Conservation (phyloP, 2,797 vertebrate genomes). For the Microctenopoma steveboyesi region DNA sequence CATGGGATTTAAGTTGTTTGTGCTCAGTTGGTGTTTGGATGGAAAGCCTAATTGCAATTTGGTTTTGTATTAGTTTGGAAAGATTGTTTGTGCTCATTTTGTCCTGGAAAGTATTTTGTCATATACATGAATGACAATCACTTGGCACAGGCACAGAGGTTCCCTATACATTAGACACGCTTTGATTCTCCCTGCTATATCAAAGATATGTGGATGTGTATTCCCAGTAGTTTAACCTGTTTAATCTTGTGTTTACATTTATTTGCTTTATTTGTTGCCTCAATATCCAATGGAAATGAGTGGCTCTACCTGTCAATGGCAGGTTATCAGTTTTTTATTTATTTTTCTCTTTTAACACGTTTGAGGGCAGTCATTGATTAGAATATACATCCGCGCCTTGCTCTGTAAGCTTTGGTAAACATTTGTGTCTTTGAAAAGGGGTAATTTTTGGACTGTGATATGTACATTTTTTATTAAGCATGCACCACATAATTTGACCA, state of each 20-base stretch:
- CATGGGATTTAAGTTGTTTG: too few relatives aligned
- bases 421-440: not conserved
- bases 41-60: not conserved
- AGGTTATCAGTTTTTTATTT: not conserved
- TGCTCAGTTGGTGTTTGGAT: not conserved
- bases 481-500: not conserved
- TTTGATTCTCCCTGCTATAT: constrained; percentile 15
- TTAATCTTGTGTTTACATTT: constrained; percentile 10
- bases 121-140: constrained; percentile 5
- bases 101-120: not conserved
- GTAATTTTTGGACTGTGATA: not conserved
- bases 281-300: constrained; percentile 28
- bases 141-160: not conserved
- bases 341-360: not conserved
- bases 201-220: not conserved
- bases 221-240: constrained; percentile 8
- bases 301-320: not conserved
- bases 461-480: not conserved
- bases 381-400: not conserved
- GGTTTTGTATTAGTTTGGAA: not conserved
- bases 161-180: constrained; percentile 27
- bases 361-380: not conserved
- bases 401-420: not conserved
- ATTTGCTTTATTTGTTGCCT: constrained; percentile 5
- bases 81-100: constrained; percentile 9